These are phyloP conservation scores for Antechinus flavipes DNA, from an alignment of 2,113 vertebrate genomes.

Conservation along the genomic window DNA sequence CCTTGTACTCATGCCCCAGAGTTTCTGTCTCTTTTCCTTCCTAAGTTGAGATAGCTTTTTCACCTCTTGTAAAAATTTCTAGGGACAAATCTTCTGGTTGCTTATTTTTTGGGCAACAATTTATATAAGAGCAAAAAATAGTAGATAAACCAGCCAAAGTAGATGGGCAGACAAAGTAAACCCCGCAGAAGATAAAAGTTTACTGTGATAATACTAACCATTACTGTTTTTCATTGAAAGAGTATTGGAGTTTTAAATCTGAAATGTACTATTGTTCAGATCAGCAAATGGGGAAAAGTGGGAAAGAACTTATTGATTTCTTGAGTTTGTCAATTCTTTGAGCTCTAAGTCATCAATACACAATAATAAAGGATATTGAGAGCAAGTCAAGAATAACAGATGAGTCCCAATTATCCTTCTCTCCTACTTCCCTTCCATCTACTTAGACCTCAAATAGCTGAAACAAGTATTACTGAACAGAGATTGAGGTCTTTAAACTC, in stretches of 20 bases:
- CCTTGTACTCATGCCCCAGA: not conserved
- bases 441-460: not conserved
- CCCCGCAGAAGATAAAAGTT: not conserved
- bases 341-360: constrained; percentile 36
- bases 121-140: not conserved
- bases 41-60: not conserved
- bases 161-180: not conserved
- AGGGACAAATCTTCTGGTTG: not conserved
- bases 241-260: constrained; percentile 17
- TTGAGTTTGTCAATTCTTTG: constrained; percentile 49
- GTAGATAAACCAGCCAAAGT: not conserved
- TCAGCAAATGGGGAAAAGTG: not conserved
- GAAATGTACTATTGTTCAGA: constrained; percentile 29
- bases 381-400: constrained; percentile 35
- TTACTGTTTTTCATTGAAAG: constrained; percentile 9
- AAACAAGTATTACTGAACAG: not conserved
- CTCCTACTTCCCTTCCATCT: not conserved
- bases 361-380: constrained; percentile 65
- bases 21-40: not conserved
- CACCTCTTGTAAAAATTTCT: not conserved
- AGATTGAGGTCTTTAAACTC: not conserved
- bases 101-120: not conserved
- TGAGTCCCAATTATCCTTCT: constrained; percentile 44
- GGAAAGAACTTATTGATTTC: constrained; percentile 7
- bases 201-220: not conserved